phyloP scores from a whole-genome alignment of 2,113 vertebrate species.

The Carassius carassius region DNA sequence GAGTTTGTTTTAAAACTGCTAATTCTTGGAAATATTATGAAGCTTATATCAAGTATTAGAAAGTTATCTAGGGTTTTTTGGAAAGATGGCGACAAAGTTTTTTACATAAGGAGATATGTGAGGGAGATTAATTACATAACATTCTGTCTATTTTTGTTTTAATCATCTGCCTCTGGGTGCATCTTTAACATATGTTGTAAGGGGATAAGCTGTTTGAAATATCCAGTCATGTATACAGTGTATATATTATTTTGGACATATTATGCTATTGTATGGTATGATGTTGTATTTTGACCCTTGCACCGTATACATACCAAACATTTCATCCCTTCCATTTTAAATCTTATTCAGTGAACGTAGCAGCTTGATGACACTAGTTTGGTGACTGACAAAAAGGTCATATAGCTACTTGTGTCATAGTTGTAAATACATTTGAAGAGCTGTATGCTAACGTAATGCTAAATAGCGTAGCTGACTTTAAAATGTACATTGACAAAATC shows the following conservation, averaged over 20 bases:
- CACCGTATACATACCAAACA: conserved; percentile 27
- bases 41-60: conserved; percentile 38
- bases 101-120: conserved; percentile 26
- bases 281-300: conserved; percentile 49
- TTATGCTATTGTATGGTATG: conserved; percentile 44
- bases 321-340: conserved; percentile 1
- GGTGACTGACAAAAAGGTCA: not conserved
- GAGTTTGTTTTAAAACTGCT: conserved; percentile 46
- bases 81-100: conserved; percentile 39
- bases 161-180: conserved; percentile 30
- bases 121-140: conserved; percentile 18
- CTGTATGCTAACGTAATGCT: not conserved
- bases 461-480: conserved; percentile 19
- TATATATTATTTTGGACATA: conserved; percentile 54
- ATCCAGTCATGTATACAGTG: conserved; percentile 45
- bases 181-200: conserved; percentile 32
- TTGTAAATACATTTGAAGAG: conserved; percentile 30
- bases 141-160: conserved; percentile 25
- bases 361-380: not conserved
- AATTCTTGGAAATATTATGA: conserved; percentile 21
- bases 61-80: conserved; percentile 30
- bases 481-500: conserved; percentile 13
- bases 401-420: conserved; percentile 12
- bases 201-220: conserved; percentile 57
- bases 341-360: conserved; percentile 1